Evolutionary conservation across 1,140 invertebrate genomes (phyloP), one percentile per base, ranked within the genome.

Genomic region (Drosophila teissieri): DNA sequence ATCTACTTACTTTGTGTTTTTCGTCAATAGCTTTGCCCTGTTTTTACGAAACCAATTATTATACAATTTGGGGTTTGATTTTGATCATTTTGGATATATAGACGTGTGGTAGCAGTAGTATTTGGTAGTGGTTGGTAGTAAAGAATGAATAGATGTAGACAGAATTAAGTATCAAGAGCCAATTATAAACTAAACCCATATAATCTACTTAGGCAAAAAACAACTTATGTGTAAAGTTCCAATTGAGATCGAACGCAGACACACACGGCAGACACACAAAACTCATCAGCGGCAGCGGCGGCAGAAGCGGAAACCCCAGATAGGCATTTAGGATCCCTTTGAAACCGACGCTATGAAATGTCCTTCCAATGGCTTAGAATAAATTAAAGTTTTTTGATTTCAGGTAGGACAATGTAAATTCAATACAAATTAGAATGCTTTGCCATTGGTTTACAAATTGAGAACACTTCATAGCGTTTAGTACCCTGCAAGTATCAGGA

Each of bases 21-120:
- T 91, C 90, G 73, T 91, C 90, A 72, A 88, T 78, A 72, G 90
- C 90, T 91, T 91, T 91, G 81, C 90, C 90, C 90, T 91, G 90
- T 91, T 84, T 78, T 88, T 80, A 56, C 62, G 73, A 80, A 67
- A 80, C 55, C 70, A 80, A 76, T 68, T 82, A 74, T 65, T 48
- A 69, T 74, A 56, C 42, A 54, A 56, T 80, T 84, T 72, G 56
- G 44, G 72, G 34, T 78, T 74, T 53, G 63, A 36, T 40, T 55
- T 54, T 60, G 40, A 63, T 68, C 55, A 56, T 63, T 51, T 73
- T 53, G 45, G 36, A 52, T 45, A 48, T 45, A 65, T 24, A 55
- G 54, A 61, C 60, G 48, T 53, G 46, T 53, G 74, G 48, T 55
- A 46, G 54, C 44, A 63, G 80, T 69, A 74, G 74, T 65, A 78